Evolutionary conservation across 2,113 vertebrate species (phyloP).

Genomic region (Fregetta grallaria): DNA sequence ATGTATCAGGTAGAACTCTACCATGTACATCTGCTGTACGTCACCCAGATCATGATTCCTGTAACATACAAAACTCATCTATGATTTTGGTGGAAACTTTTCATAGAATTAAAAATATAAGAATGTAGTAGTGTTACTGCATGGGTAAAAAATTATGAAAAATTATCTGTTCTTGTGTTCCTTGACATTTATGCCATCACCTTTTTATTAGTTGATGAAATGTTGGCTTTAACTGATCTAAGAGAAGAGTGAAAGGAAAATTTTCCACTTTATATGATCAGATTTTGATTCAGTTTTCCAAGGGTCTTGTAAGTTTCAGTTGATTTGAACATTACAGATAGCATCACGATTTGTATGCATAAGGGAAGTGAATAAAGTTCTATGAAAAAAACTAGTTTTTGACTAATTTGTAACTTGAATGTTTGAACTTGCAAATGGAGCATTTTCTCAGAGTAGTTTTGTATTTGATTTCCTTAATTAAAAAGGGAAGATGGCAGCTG

Average conservation of each 20-base stretch:
- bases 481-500: not conserved
- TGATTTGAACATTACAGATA: not conserved
- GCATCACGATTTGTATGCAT: not conserved
- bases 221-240: not conserved
- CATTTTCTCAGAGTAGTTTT: not conserved
- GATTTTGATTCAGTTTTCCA: not conserved
- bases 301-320: not conserved
- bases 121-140: not conserved
- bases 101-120: not conserved
- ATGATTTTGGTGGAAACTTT: not conserved
- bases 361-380: not conserved
- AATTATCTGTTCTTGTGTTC: not conserved
- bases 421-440: not conserved
- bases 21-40: not conserved
- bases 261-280: not conserved
- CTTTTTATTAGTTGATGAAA: not conserved
- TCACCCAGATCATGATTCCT: not conserved
- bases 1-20: not conserved
- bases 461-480: not conserved
- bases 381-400: not conserved
- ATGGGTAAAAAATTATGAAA: not conserved
- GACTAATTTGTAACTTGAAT: not conserved
- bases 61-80: not conserved
- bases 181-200: not conserved
- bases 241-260: not conserved